A percentile compares a stretch with the other conserved stretches of the same genome.
phyloP scores from a whole-genome alignment of 2,113 vertebrate genomes.

The Reinhardtius hippoglossoides region DNA sequence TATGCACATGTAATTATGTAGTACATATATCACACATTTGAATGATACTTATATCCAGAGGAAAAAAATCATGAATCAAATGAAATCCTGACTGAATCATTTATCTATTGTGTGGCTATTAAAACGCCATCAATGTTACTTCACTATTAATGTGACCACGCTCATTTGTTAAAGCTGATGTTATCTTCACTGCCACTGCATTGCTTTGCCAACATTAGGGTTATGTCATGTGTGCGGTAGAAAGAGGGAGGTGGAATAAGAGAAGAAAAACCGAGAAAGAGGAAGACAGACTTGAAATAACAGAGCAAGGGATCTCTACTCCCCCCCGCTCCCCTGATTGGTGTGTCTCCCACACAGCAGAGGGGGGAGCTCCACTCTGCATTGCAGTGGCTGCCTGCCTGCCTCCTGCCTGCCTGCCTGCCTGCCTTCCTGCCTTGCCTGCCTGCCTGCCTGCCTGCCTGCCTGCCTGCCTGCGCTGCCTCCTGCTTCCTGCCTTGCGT shows the following conservation, averaged over 20 bases:
- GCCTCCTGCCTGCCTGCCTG: conserved; percentile 28
- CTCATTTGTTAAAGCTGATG: neutral
- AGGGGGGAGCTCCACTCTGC: conserved; percentile 66
- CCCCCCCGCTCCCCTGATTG: conserved; percentile 36
- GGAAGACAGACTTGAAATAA: neutral
- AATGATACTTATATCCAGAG: neutral
- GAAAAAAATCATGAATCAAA: neutral
- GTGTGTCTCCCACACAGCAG: conserved; percentile 40
- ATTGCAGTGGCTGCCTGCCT: conserved; percentile 75
- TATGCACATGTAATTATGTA: neutral
- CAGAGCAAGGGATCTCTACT: conserved; percentile 33
- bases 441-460: conserved; percentile 43
- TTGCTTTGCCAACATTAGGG: neutral
- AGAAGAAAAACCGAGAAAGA: conserved; percentile 13
- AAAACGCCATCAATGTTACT: neutral
- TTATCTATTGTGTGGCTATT: neutral
- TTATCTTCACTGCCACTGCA: neutral
- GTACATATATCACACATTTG: neutral
- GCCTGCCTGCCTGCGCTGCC: conserved; percentile 48
- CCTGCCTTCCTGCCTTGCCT: conserved; percentile 41
- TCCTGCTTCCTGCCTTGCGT: no score
- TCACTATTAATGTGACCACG: neutral
- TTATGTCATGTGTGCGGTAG: neutral
- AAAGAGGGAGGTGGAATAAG: neutral
- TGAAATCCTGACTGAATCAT: neutral